These are phyloP conservation scores for Eucidaris tribuloides DNA, from an alignment of 35 echinoderm and acorn worm species.

Conservation along the genomic window DNA sequence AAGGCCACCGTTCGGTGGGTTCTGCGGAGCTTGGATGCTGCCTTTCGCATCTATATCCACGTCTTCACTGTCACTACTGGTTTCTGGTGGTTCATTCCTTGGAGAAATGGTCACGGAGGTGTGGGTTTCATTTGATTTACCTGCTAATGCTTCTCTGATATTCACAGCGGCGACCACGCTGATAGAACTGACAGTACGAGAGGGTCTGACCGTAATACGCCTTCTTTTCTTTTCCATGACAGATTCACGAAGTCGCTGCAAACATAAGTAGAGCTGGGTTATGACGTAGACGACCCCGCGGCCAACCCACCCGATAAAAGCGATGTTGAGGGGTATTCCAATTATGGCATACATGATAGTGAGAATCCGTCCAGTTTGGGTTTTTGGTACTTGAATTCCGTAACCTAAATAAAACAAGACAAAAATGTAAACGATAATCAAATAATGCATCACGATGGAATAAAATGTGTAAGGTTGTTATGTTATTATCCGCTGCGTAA, in stretches of 20 bases:
- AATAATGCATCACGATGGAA: no score
- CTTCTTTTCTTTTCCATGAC: not conserved
- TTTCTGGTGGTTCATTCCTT: no score
- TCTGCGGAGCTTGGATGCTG: no score
- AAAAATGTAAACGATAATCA: not conserved
- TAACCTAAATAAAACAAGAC: constrained; percentile 48
- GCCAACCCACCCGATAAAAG: constrained; percentile 31
- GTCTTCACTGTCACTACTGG: no score
- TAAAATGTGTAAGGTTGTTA: no score
- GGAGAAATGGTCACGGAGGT: not conserved
- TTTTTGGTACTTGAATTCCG: constrained; percentile 47
- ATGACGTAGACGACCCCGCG: not conserved
- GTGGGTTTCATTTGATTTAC: not conserved
- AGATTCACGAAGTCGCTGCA: not conserved
- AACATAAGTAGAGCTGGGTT: not conserved
- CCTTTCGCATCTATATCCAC: no score
- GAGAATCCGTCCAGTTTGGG: constrained; percentile 15
- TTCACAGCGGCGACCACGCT: not conserved
- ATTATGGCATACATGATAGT: constrained; percentile 70
- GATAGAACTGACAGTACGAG: not conserved
- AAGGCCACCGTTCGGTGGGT: not conserved
- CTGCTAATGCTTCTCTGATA: not conserved
- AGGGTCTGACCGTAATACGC: not conserved
- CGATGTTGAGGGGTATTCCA: constrained; percentile 56
- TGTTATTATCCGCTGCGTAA: no score